phyloP scores from a whole-genome alignment of 2,888 invertebrate genomes.

The Callinectes sapidus region DNA sequence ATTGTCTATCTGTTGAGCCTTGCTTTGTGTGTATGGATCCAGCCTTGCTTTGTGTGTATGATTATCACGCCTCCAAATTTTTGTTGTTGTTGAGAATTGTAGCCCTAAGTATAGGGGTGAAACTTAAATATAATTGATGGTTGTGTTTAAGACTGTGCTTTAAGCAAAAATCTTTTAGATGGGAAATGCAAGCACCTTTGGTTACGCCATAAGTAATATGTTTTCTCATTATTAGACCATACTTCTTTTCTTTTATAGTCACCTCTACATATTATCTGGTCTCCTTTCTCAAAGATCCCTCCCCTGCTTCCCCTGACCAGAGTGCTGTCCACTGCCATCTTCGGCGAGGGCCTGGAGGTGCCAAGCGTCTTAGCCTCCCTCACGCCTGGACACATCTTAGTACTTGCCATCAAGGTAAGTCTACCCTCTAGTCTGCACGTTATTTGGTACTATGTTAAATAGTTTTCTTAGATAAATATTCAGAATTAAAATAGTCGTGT shows the following conservation, averaged over 20 bases:
- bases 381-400: slow-evolving; percentile 44
- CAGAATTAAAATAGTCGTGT: not conserved
- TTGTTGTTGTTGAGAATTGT: not conserved
- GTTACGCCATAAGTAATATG: too few species aligned
- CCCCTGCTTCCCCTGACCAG: not conserved
- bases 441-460: not conserved
- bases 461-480: not conserved
- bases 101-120: not conserved
- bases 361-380: slow-evolving; percentile 51
- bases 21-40: not conserved
- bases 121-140: not conserved
- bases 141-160: not conserved
- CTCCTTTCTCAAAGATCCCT: not conserved
- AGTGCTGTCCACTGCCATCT: slow-evolving; percentile 42
- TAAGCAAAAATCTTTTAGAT: not conserved
- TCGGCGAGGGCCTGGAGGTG: slow-evolving; percentile 42
- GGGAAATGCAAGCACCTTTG: not conserved
- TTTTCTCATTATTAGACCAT: too few species aligned
- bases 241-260: not conserved
- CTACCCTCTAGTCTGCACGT: not conserved
- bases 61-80: not conserved
- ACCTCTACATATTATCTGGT: not conserved
- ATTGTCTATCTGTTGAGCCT: not conserved
- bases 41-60: not conserved
- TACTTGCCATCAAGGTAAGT: slow-evolving; percentile 54